Conservation (phyloP, 2,888 invertebrate genomes). For the Ommatoiulus sabulosus region DNA sequence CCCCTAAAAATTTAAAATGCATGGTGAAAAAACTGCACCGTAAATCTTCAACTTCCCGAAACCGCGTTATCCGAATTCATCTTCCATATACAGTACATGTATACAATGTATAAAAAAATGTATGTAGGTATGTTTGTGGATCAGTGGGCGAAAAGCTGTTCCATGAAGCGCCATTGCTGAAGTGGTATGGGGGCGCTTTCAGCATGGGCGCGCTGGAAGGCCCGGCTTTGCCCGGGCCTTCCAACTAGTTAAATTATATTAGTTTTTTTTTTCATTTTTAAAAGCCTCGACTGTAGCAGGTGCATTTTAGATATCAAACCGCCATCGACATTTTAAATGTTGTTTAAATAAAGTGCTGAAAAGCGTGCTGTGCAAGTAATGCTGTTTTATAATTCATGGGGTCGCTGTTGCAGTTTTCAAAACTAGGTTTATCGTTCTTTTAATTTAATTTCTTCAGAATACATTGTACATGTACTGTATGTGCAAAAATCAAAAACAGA, state of each 20-base stretch:
- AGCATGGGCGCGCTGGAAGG: no score
- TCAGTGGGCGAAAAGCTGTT: no score
- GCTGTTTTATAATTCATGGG: not conserved
- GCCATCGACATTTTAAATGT: no score
- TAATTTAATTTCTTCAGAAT: not conserved
- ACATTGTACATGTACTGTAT: no score
- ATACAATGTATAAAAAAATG: no score
- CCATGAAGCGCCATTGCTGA: no score
- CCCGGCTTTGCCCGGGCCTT: no score
- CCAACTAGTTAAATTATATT: constrained; percentile 6
- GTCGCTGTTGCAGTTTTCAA: not conserved
- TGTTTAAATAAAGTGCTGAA: not conserved
- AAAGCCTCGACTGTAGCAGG: not conserved
- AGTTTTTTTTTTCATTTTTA: not conserved
- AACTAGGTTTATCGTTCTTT: constrained; percentile 23
- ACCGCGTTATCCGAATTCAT: not conserved
- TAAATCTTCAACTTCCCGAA: not conserved
- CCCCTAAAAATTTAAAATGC: no score
- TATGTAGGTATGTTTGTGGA: no score
- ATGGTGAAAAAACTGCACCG: not conserved
- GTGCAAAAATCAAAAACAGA: no score
- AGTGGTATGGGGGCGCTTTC: no score
- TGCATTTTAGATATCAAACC: not conserved
- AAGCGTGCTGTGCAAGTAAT: not conserved
- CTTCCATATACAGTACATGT: no score